Evolutionary conservation across 1,140 invertebrate species (phyloP), one percentile per base, ranked within the genome.

Genomic region (Nebria ingens): DNA sequence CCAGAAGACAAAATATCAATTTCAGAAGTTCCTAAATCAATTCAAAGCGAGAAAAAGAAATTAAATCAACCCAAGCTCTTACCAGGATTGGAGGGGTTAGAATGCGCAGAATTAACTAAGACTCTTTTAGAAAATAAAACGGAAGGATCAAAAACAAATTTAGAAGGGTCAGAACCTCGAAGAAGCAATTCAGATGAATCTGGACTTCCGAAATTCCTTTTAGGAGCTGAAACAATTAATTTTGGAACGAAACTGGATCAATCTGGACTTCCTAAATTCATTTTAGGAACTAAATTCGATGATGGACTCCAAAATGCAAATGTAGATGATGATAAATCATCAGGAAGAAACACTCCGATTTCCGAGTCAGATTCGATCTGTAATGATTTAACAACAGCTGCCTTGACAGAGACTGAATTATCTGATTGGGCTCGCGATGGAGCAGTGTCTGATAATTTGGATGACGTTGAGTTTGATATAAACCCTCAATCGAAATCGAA

Each of bases 371-470:
- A 78, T 54, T 77, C 75, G 0, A 4, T 17, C 17, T 75, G 81
- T 53, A 77, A 76, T 19, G 84, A 85, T 21, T 74, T 79, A 1
- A 80, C 80, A 0, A 82, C 82, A 0, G 79, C 84, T 13, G 85
- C 80, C 1, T 70, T 88, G 11, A 89, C 88, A 0, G 89, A 92
- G 68, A 89, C 87, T 0, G 89, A 91, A 65, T 71, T 90, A 11
- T 91, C 87, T 0, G 89, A 92, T 68, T 91, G 87, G 88, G 87
- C 85, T 0, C 77, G 82, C 1, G 87, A 90, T 59, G 83, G 82
- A 58, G 83, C 80, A 17, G 84, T 85, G 1, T 80, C 85, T 2
- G 86, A 88, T 57, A 84, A 87, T 63, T 76, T 87, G 51, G 79
- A 79, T 21, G 82, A 85, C 55, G 76, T 79, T 34, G 81, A 82